Percentiles rank a stretch among this genome's conserved stretches.
These are phyloP conservation scores for Irena cyanogastra DNA, from an alignment of 2,113 vertebrate genomes.

Conservation along the genomic window DNA sequence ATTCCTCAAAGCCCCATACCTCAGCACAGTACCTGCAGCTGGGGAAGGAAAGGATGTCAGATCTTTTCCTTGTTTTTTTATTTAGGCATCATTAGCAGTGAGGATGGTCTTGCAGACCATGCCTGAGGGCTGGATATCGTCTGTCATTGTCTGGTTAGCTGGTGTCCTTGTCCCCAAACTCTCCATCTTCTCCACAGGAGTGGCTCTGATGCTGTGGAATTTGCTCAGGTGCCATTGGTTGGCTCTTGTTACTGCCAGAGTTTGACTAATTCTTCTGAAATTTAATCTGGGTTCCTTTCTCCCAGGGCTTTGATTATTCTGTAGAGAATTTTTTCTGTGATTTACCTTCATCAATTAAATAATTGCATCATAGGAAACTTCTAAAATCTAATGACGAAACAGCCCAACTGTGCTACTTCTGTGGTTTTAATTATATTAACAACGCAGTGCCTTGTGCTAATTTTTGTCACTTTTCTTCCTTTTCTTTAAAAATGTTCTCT, in stretches of 20 bases:
- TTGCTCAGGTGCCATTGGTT: not conserved
- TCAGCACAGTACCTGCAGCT: not conserved
- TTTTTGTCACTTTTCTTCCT: not conserved
- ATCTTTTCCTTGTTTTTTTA: not conserved
- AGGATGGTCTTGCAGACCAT: not conserved
- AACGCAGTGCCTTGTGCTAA: not conserved
- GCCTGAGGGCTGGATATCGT: not conserved
- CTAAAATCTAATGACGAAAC: not conserved
- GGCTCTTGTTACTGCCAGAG: not conserved
- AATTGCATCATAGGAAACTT: not conserved
- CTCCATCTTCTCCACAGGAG: not conserved
- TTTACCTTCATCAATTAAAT: not conserved
- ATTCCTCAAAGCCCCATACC: fast-evolving
- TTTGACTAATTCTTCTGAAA: not conserved
- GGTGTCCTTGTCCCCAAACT: not conserved
- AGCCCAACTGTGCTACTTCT: not conserved
- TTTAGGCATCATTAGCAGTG: not conserved
- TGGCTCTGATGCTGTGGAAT: fast-evolving
- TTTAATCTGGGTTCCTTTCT: not conserved
- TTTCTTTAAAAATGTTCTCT: not conserved
- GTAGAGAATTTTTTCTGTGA: not conserved
- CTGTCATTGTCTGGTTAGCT: not conserved
- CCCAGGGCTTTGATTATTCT: not conserved
- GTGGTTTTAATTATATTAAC: not conserved
- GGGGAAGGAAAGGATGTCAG: not conserved